Evolutionary conservation across 2,113 vertebrate species (phyloP).

Genomic region (Donacobius atricapilla): DNA sequence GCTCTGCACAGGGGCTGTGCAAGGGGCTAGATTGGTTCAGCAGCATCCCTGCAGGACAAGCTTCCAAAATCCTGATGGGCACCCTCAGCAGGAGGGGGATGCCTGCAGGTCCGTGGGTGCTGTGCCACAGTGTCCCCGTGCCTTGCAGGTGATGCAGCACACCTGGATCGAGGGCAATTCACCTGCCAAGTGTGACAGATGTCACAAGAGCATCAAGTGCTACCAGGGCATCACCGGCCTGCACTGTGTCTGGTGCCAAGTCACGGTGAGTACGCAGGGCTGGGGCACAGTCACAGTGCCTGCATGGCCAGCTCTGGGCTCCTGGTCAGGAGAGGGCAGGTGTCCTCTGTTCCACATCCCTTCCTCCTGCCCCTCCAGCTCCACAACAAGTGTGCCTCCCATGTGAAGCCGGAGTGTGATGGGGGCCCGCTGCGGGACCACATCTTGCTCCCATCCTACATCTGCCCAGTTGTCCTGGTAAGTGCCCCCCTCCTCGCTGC

Average conservation of each 20-base stretch:
- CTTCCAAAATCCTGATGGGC: background rate
- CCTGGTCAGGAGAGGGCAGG: fast-evolving
- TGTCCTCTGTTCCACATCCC: background rate
- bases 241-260: conserved; percentile 94
- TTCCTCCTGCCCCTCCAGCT: conserved; percentile 70
- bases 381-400: conserved; percentile 91
- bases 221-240: conserved; percentile 92
- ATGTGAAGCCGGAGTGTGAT: conserved; percentile 85
- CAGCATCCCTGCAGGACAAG: background rate
- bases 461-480: conserved; percentile 87
- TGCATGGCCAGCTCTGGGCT: fast-evolving
- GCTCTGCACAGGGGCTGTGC: fast-evolving
- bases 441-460: conserved; percentile 86
- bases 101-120: fast-evolving
- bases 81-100: background rate
- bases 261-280: conserved; percentile 80
- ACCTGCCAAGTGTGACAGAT: conserved; percentile 88
- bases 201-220: conserved; percentile 93
- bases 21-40: background rate
- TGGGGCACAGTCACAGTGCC: background rate
- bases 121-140: fast-evolving
- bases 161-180: conserved; percentile 95
- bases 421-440: conserved; percentile 89
- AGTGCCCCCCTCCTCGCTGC: background rate
- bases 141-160: conserved; percentile 87